Conservation (phyloP, 1,140 invertebrate genomes). For the Brachionus rubens region DNA sequence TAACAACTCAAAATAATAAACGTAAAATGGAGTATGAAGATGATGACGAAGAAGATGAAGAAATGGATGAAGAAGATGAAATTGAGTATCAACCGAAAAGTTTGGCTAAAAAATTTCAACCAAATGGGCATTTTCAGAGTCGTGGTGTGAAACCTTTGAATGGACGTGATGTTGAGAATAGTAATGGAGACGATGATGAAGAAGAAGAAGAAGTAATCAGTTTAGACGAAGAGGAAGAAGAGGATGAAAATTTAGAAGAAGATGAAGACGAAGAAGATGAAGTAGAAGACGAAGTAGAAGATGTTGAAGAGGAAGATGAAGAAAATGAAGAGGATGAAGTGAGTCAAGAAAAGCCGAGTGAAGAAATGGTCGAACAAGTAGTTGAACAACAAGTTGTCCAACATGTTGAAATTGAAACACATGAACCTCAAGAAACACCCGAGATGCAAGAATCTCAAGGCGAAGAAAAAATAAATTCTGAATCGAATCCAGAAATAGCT, state of each 20-base stretch:
- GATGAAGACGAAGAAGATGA: conserved; percentile 2
- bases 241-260: neutral
- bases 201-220: neutral
- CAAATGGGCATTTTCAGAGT: conserved; percentile 5
- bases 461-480: neutral
- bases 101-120: conserved; percentile 24
- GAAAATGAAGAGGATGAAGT: neutral
- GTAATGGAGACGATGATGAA: conserved; percentile 20
- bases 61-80: conserved; percentile 17
- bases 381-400: neutral
- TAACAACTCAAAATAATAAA: neutral
- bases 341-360: neutral
- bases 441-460: too few relatives aligned
- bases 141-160: neutral
- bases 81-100: neutral
- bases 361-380: neutral
- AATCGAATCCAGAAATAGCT: neutral
- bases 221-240: conserved; percentile 11
- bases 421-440: neutral
- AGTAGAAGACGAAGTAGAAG: neutral
- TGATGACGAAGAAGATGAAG: neutral
- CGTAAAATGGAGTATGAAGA: conserved; percentile 12
- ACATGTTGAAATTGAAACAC: neutral
- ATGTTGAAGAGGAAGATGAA: neutral
- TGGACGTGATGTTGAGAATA: neutral